A percentile compares a stretch with the other conserved stretches of the same genome.
These are phyloP conservation scores for Nemopilema nomurai DNA, from an alignment of 30 jellyfish, hydroid and myxozoan genomes.

Conservation along the genomic window DNA sequence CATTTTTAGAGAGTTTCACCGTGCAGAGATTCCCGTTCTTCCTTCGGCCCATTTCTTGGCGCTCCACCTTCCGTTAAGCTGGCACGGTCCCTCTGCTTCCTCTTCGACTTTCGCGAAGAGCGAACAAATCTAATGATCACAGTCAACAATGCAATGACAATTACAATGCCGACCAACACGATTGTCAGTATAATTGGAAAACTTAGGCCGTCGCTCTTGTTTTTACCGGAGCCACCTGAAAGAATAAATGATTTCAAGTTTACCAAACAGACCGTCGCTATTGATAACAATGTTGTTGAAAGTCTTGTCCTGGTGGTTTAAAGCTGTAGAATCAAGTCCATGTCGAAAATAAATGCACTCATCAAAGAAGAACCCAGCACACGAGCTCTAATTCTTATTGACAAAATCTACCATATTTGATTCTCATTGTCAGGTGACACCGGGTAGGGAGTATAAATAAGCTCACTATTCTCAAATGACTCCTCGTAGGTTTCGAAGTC, in stretches of 20 bases:
- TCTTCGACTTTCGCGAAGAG: conserved; percentile 37
- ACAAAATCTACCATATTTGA: too few species aligned
- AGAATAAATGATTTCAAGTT: neutral
- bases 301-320: too few species aligned
- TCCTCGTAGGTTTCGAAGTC: neutral
- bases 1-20: conserved; percentile 1
- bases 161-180: conserved; percentile 79
- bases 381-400: too few species aligned
- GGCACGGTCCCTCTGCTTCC: neutral
- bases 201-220: conserved; percentile 59
- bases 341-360: too few species aligned
- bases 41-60: conserved; percentile 12
- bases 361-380: too few species aligned
- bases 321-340: too few species aligned
- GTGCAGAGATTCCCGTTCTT: conserved; percentile 41
- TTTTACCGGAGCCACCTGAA: neutral
- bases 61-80: neutral
- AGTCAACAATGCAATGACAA: conserved; percentile 55
- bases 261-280: too few species aligned
- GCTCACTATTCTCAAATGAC: neutral
- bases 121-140: conserved; percentile 38
- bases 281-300: too few species aligned
- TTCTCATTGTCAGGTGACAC: too few species aligned
- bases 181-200: conserved; percentile 91
- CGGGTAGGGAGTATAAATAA: neutral